Evolutionary conservation across 2,113 vertebrate genomes (phyloP).

Genomic region (Chaenogobius annularis): DNA sequence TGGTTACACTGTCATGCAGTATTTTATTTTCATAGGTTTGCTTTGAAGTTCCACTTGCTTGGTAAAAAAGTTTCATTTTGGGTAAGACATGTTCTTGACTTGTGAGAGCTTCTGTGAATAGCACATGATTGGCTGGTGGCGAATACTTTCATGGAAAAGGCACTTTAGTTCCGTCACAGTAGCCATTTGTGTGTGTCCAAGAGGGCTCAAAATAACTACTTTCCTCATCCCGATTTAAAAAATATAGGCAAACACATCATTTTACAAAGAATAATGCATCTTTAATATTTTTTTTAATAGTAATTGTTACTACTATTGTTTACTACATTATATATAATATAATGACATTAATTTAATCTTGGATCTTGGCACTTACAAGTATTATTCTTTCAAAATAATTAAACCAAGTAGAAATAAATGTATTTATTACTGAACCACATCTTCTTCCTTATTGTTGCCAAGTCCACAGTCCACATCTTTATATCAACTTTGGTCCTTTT

Average conservation of each 20-base stretch:
- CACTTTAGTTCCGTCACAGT: conserved; percentile 29
- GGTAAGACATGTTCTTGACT: conserved; percentile 46
- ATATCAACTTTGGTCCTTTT: no score
- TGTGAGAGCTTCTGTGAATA: conserved; percentile 36
- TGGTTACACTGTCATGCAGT: conserved; percentile 39
- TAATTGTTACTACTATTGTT: no score
- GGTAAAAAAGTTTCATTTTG: conserved; percentile 44
- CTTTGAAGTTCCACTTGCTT: conserved; percentile 57
- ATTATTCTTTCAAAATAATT: no score
- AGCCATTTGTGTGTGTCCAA: conserved; percentile 16
- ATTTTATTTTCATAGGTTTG: conserved; percentile 47
- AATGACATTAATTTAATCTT: no score
- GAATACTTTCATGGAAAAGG: conserved; percentile 26
- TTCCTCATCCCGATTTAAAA: conserved; percentile 1
- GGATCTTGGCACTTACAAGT: no score
- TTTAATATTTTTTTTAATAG: not conserved
- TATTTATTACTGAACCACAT: no score
- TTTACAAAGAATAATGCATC: not conserved
- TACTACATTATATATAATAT: no score
- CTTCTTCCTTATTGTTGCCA: no score
- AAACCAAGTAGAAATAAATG: no score
- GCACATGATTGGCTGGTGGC: conserved; percentile 27
- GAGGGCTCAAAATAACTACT: conserved; percentile 15
- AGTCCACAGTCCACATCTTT: no score
- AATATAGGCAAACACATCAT: not conserved